Percentiles rank a stretch among this genome's conserved stretches.
Conservation (phyloP, 2,113 vertebrate species). For the Triplophysa siluroides region DNA sequence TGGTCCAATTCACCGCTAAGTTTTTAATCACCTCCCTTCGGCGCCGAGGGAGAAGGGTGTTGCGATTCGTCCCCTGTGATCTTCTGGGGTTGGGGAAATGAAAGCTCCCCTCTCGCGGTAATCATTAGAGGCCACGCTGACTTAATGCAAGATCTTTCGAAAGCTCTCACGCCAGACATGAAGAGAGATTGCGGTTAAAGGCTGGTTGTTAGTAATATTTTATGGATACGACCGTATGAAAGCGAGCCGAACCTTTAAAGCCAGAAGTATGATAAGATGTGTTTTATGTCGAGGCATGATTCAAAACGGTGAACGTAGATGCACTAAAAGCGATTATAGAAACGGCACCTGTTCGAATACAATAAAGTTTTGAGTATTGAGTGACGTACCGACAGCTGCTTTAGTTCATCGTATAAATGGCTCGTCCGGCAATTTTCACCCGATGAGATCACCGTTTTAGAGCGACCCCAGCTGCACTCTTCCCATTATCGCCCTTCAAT, state of each 20-base stretch:
- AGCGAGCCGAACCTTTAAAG: background rate
- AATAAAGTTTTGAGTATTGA: conserved; percentile 30
- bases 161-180: conserved; percentile 35
- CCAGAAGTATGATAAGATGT: background rate
- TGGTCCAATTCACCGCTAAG: conserved; percentile 42
- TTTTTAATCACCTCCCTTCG: conserved; percentile 59
- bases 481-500: conserved; percentile 48
- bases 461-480: conserved; percentile 53
- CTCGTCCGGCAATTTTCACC: conserved; percentile 33
- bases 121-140: conserved; percentile 52
- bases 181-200: conserved; percentile 26
- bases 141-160: conserved; percentile 51
- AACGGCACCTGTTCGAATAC: conserved; percentile 16
- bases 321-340: too few species aligned
- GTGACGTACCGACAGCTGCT: conserved; percentile 26
- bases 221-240: conserved; percentile 25
- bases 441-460: conserved; percentile 49
- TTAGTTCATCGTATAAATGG: conserved; percentile 25
- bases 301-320: background rate
- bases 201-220: conserved; percentile 26
- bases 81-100: conserved; percentile 44
- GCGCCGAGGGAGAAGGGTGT: conserved; percentile 33
- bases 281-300: background rate
- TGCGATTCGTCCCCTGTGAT: conserved; percentile 47
- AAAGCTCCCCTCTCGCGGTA: conserved; percentile 46